These are phyloP conservation scores for Dicrostonyx torquatus DNA, from an alignment of 2,797 vertebrate species.

Conservation along the genomic window DNA sequence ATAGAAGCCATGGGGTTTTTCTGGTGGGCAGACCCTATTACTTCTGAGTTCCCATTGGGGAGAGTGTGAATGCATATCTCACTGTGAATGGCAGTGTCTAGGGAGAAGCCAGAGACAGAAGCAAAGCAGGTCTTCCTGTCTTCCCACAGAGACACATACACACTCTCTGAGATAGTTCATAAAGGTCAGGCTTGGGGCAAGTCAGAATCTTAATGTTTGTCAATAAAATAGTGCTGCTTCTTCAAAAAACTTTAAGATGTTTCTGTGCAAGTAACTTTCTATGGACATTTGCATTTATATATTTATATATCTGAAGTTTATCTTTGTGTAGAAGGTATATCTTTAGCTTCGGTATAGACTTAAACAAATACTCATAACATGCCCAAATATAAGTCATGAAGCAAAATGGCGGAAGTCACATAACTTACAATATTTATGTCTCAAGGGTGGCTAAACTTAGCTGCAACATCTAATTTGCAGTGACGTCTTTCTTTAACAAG, in stretches of 20 bases:
- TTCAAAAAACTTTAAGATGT: constrained; percentile 72
- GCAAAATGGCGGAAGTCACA: constrained; percentile 81
- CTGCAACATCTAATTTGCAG: constrained; percentile 88
- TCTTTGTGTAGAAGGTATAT: constrained; percentile 61
- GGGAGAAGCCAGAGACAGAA: background rate
- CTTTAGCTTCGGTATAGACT: constrained; percentile 64
- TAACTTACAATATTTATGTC: constrained; percentile 86
- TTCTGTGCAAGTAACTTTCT: constrained; percentile 68
- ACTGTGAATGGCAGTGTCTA: background rate
- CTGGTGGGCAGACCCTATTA: background rate
- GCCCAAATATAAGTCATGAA: constrained; percentile 75
- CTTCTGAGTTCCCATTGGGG: background rate
- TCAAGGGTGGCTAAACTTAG: constrained; percentile 86
- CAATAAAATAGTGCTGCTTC: constrained; percentile 60
- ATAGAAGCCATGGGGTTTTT: background rate
- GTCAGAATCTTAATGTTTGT: constrained; percentile 58
- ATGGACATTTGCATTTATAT: constrained; percentile 54
- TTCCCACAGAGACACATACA: background rate
- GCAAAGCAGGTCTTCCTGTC: background rate
- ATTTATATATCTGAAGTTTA: constrained; percentile 2
- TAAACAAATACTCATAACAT: constrained; percentile 70
- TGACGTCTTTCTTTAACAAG: constrained; percentile 90
- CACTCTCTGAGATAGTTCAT: constrained; percentile 32
- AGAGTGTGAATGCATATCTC: background rate
- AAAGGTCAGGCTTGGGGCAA: constrained; percentile 64